phyloP scores from a whole-genome alignment of 2,888 invertebrate species.

The Fabriciana adippe region DNA sequence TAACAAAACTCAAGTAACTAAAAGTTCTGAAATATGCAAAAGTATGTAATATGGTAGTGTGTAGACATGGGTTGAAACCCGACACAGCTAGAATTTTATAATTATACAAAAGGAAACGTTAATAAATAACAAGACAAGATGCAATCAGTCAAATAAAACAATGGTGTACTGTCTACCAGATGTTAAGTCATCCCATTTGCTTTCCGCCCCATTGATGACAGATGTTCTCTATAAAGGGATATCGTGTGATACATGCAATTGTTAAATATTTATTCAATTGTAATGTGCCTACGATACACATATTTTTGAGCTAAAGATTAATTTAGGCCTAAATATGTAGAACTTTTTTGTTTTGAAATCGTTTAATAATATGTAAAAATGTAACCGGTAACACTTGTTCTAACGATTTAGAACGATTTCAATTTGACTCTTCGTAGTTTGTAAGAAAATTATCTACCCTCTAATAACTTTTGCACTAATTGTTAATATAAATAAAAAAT shows the following conservation, averaged over 20 bases:
- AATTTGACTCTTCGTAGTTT: no score
- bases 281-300: no score
- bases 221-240: slow-evolving; percentile 26
- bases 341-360: no score
- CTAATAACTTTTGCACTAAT: neutral
- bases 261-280: neutral
- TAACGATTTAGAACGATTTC: no score
- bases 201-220: slow-evolving; percentile 33
- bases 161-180: slow-evolving; percentile 27
- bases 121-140: slow-evolving; percentile 7
- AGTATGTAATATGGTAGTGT: no score
- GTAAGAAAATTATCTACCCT: no score
- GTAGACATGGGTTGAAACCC: neutral
- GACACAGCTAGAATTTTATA: neutral
- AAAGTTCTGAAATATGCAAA: no score
- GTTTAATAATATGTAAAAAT: no score
- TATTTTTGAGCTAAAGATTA: no score
- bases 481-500: neutral
- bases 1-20: no score
- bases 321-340: no score
- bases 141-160: slow-evolving; percentile 32
- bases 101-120: neutral
- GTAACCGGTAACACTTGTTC: no score
- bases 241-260: slow-evolving; percentile 15
- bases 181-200: slow-evolving; percentile 28